Evolutionary conservation across 1,140 invertebrate species (phyloP).

Genomic region (Oncopodura yosiiana): DNA sequence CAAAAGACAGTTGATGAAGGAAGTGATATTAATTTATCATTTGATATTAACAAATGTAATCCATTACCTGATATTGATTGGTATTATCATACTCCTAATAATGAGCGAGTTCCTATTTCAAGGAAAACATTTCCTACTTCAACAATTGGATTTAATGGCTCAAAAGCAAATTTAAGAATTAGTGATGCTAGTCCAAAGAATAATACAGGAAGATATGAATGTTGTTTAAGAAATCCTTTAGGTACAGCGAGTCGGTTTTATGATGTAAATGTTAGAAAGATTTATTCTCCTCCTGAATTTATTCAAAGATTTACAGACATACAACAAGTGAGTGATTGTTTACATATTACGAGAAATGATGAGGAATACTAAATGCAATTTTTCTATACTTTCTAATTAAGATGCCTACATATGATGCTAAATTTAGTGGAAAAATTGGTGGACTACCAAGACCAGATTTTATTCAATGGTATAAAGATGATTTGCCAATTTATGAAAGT

Average conservation of each 20-base stretch:
- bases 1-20: slow-evolving; percentile 58
- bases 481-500: slow-evolving; percentile 47
- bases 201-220: slow-evolving; percentile 60
- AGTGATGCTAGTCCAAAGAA: slow-evolving; percentile 60
- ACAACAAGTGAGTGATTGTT: slow-evolving; percentile 55
- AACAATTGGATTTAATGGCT: slow-evolving; percentile 72
- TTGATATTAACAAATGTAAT: too few relatives aligned
- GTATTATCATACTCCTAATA: slow-evolving; percentile 77
- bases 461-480: slow-evolving; percentile 58
- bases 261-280: slow-evolving; percentile 62
- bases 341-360: neutral
- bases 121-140: slow-evolving; percentile 56
- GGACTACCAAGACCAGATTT: slow-evolving; percentile 82
- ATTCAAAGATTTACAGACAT: slow-evolving; percentile 70
- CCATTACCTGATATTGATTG: slow-evolving; percentile 74
- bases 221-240: slow-evolving; percentile 60
- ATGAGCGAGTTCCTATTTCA: slow-evolving; percentile 50
- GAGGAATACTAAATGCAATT: neutral
- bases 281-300: slow-evolving; percentile 69
- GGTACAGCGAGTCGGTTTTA: slow-evolving; percentile 59
- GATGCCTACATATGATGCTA: slow-evolving; percentile 63
- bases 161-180: slow-evolving; percentile 45
- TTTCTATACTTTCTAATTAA: slow-evolving; percentile 36
- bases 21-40: too few relatives aligned
- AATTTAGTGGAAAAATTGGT: slow-evolving; percentile 57